Evolutionary conservation across 1,140 invertebrate genomes (phyloP).

Genomic region (Drosophila santomea): DNA sequence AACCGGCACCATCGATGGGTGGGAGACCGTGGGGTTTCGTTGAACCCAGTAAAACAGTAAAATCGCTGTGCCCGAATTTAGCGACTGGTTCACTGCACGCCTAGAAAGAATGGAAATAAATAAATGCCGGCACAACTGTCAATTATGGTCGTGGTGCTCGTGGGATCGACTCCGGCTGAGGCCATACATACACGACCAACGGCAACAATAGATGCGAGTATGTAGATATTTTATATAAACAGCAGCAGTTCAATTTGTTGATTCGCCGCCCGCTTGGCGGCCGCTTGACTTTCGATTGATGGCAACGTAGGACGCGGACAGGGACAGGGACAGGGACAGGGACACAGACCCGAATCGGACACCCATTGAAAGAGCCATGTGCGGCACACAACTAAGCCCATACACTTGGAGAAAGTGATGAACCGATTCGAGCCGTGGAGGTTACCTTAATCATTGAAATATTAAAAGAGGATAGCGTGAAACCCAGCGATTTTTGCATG

Average conservation of each 20-base stretch:
- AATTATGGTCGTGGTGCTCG: conserved; percentile 70
- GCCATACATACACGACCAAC: conserved; percentile 42
- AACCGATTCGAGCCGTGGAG: too few relatives aligned
- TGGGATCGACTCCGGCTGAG: conserved; percentile 36
- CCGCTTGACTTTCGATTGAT: conserved; percentile 71
- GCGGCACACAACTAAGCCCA: conserved; percentile 8
- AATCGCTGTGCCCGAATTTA: conserved; percentile 78
- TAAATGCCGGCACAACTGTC: conserved; percentile 79
- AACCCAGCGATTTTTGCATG: too few relatives aligned
- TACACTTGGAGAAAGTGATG: conserved; percentile 9
- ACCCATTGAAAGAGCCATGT: conserved; percentile 33
- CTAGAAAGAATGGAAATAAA: conserved; percentile 62
- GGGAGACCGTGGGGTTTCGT: conserved; percentile 67
- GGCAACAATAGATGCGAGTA: conserved; percentile 55
- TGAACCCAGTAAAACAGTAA: conserved; percentile 60
- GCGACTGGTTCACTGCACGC: conserved; percentile 70
- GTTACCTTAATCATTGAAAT: too few relatives aligned
- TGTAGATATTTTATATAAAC: conserved; percentile 64
- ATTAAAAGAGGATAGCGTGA: too few relatives aligned
- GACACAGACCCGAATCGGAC: conserved; percentile 7
- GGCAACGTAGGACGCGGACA: conserved; percentile 58
- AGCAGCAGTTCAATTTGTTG: conserved; percentile 79
- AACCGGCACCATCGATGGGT: conserved; percentile 44
- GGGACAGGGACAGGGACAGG: conserved; percentile 24
- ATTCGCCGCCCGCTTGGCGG: conserved; percentile 40